Evolutionary conservation across 2,797 vertebrate species (phyloP), one percentile per base, ranked within the genome.

Genomic region (Protonibea diacanthus): DNA sequence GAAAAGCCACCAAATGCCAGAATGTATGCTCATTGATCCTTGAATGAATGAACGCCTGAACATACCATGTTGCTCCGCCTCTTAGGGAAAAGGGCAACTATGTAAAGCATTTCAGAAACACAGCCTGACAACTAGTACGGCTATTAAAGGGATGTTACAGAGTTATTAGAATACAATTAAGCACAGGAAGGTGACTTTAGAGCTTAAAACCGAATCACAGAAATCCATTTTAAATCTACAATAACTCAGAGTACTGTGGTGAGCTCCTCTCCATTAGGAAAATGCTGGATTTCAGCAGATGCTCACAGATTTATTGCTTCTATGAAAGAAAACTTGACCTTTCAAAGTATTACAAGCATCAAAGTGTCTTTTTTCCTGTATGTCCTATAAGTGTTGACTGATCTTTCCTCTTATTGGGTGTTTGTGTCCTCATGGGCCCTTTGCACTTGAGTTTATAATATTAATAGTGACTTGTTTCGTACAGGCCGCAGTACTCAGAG

Each of bases 1-100:
- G 94, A 95, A 94, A 86, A 81, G 71, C 92, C 89, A 79, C 86
- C 42, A 83, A 77, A 88, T 92, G 89, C 91, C 85, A 91, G 93
- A 92, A 92, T 58, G 76, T 65, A 71, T 83, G 76, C 87, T 90
- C 91, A 92, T 93, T 93, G 88, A 91, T 82, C 71, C 67, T 84
- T 90, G 75, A 85, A 82, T 93, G 89, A 94, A 91, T 87, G 84
- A 89, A 75, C 83, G 78, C 48, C 80, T 80, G 72, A 87, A 86
- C 74, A 81, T 66, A 68, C 51, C 72, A 81, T 80, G 83, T 62
- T 48, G 75, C 68, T 79, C 78, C 67, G 10, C 83, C 88, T 84
- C 82, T 51, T 65, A 38, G 74, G 61, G 74, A 78, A 59, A 75
- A 69, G 40, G 56, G 38, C 47, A 44, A 67, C 45, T 9, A 66